Percentiles rank a stretch among this genome's conserved stretches.
phyloP scores from a whole-genome alignment of 2,888 invertebrate species.

The Caenorhabditis doughertyi region DNA sequence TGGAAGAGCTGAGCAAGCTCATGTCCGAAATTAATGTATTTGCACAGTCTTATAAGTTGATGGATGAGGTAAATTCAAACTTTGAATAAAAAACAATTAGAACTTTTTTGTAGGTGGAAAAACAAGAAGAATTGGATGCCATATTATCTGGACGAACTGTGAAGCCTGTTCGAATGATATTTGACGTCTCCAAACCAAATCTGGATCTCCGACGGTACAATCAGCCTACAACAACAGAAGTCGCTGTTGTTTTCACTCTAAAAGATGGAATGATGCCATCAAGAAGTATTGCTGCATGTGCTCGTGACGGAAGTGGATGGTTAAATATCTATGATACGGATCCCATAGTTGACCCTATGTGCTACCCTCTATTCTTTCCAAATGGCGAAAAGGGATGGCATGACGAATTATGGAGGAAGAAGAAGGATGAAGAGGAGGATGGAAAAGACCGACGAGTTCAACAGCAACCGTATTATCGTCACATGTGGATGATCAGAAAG shows the following conservation, averaged over 20 bases:
- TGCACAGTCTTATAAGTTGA: slow-evolving; percentile 30
- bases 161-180: slow-evolving; percentile 40
- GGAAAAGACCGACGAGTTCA: background rate
- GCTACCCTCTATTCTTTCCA: slow-evolving; percentile 83
- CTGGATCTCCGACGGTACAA: slow-evolving; percentile 67
- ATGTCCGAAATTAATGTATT: background rate
- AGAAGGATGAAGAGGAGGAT: too few relatives aligned
- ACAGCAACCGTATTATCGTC: slow-evolving; percentile 16
- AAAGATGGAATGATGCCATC: slow-evolving; percentile 55
- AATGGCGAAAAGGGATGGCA: slow-evolving; percentile 72
- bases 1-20: slow-evolving; percentile 43
- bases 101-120: background rate
- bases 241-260: slow-evolving; percentile 69
- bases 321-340: slow-evolving; percentile 79
- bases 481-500: background rate
- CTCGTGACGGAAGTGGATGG: slow-evolving; percentile 72
- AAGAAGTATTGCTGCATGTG: slow-evolving; percentile 81
- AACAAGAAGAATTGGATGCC: slow-evolving; percentile 8
- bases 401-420: background rate
- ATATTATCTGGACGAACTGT: background rate
- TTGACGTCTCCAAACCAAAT: slow-evolving; percentile 14
- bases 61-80: slow-evolving; percentile 15
- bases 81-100: background rate
- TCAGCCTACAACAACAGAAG: slow-evolving; percentile 65
- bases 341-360: slow-evolving; percentile 82